Conservation (phyloP, 2,113 vertebrate genomes). For the Rynchops niger region DNA sequence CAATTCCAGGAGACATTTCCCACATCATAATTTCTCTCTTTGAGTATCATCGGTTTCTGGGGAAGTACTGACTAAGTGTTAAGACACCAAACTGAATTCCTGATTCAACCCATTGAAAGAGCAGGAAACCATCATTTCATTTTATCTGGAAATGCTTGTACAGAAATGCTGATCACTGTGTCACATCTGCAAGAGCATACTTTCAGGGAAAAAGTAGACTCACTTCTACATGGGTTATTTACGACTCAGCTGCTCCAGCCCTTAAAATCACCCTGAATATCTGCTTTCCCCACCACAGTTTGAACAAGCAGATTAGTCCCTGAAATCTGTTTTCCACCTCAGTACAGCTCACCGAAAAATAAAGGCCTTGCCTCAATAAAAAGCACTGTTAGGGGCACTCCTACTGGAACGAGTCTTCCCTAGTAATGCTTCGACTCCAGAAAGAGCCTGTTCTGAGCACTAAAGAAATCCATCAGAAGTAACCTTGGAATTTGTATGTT, state of each 20-base stretch:
- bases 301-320: constrained; percentile 43
- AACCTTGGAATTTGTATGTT: constrained; percentile 50
- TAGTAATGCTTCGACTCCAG: background rate
- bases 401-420: constrained; percentile 10
- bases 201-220: constrained; percentile 27
- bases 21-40: background rate
- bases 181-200: constrained; percentile 39
- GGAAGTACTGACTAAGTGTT: background rate
- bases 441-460: constrained; percentile 21
- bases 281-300: constrained; percentile 5
- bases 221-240: constrained; percentile 61
- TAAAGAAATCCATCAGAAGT: constrained; percentile 41
- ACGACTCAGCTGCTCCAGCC: constrained; percentile 70
- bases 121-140: background rate
- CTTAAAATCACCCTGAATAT: constrained; percentile 31
- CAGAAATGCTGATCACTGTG: background rate
- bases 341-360: background rate
- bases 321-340: constrained; percentile 40
- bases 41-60: background rate
- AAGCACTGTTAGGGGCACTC: background rate
- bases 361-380: constrained; percentile 15
- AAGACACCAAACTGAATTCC: constrained; percentile 25
- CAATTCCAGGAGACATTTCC: background rate
- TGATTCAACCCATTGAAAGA: background rate
- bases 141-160: constrained; percentile 33